phyloP scores from a whole-genome alignment of 2,113 vertebrate species.

The Zosterops borbonicus region DNA sequence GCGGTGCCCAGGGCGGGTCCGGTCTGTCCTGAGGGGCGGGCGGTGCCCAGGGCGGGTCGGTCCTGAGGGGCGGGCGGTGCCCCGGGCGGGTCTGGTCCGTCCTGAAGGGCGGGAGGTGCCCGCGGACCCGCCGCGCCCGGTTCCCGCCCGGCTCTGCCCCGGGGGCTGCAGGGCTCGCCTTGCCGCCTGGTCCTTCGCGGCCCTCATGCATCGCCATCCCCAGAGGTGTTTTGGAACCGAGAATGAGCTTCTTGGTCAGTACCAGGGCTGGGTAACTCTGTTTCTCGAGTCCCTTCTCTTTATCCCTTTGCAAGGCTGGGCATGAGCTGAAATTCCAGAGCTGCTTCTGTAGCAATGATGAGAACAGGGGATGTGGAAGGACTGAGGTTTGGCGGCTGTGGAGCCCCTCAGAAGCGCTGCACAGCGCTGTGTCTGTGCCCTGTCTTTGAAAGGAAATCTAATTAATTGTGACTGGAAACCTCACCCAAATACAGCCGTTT shows the following conservation, averaged over 20 bases:
- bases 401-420: fast-evolving
- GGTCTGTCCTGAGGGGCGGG: neutral
- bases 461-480: neutral
- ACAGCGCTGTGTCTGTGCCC: fast-evolving
- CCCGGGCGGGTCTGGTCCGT: no score
- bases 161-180: fast-evolving
- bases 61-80: neutral
- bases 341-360: neutral
- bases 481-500: neutral
- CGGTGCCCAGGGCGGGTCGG: fast-evolving
- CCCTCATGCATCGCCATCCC: fast-evolving
- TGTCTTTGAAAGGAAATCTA: neutral
- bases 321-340: neutral
- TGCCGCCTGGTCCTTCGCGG: fast-evolving
- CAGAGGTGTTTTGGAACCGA: fast-evolving
- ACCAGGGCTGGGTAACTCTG: neutral
- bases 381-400: fast-evolving
- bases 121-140: fast-evolving
- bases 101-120: no score
- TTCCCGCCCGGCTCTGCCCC: fast-evolving
- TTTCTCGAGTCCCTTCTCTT: neutral
- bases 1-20: no score
- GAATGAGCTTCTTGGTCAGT: neutral
- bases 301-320: no score
- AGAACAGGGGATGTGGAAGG: neutral